Conservation (phyloP, 1,140 invertebrate species). For the Drosophila nebulosa region DNA sequence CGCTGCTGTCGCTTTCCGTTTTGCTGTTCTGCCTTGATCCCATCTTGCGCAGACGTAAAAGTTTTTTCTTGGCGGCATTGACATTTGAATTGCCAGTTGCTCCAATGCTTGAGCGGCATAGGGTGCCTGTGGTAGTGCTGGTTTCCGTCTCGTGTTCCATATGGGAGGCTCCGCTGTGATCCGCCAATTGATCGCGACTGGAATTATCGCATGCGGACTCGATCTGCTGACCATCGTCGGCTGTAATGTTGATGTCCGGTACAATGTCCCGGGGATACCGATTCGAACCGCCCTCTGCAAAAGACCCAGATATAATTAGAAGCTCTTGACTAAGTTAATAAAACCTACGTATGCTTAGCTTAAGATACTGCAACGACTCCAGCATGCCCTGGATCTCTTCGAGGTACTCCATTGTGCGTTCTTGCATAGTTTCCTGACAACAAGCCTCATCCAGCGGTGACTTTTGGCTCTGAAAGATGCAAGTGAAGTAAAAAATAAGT, state of each 20-base stretch:
- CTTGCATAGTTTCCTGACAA: slow-evolving; percentile 73
- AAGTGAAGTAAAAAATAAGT: not conserved
- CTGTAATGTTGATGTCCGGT: slow-evolving; percentile 75
- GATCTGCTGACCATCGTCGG: slow-evolving; percentile 63
- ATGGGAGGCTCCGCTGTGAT: slow-evolving; percentile 58
- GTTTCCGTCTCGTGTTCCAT: slow-evolving; percentile 68
- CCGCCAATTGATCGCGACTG: slow-evolving; percentile 49
- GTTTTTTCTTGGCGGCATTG: slow-evolving; percentile 63
- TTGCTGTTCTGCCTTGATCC: slow-evolving; percentile 80
- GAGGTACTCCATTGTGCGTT: slow-evolving; percentile 58
- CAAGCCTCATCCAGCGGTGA: slow-evolving; percentile 72
- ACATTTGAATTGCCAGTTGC: not conserved
- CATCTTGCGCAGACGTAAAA: slow-evolving; percentile 77
- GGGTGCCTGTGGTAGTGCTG: slow-evolving; percentile 56
- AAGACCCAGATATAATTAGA: not conserved
- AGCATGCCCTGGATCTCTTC: slow-evolving; percentile 63
- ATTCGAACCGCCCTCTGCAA: slow-evolving; percentile 61
- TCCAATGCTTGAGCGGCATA: slow-evolving; percentile 41
- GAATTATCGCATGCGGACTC: slow-evolving; percentile 53
- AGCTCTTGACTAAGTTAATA: too few species aligned
- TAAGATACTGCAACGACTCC: slow-evolving; percentile 59
- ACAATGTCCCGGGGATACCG: slow-evolving; percentile 64
- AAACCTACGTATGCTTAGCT: slow-evolving; percentile 58
- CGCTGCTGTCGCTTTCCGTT: slow-evolving; percentile 81
- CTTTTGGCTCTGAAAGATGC: slow-evolving; percentile 77